Evolutionary conservation across 2,113 vertebrate species (phyloP).

Genomic region (Gymnocephalus cernua): DNA sequence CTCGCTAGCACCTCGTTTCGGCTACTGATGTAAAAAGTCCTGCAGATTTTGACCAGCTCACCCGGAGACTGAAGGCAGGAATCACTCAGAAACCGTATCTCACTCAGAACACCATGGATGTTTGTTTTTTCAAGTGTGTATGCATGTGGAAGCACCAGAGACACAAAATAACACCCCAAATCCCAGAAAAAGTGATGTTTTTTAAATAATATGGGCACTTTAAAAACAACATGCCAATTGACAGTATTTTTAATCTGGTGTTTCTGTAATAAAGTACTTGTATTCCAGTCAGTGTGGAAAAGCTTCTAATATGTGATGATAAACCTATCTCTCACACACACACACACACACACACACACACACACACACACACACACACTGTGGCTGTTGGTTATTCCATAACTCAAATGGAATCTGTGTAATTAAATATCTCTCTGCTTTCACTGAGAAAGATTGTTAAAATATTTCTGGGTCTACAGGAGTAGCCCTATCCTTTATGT

Average conservation of each 20-base stretch:
- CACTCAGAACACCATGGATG: too few relatives aligned
- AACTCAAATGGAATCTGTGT: constrained; percentile 38
- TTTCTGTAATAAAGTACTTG: not conserved
- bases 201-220: too few relatives aligned
- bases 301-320: constrained; percentile 11
- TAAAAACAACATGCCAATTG: not conserved
- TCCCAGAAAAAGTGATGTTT: too few relatives aligned
- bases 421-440: constrained; percentile 43
- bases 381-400: not conserved
- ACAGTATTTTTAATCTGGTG: not conserved
- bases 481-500: constrained; percentile 20
- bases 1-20: too few relatives aligned
- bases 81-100: too few relatives aligned
- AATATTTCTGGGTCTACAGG: constrained; percentile 24
- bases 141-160: too few relatives aligned
- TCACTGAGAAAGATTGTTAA: constrained; percentile 35
- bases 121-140: too few relatives aligned
- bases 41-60: too few relatives aligned
- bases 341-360: constrained; percentile 18
- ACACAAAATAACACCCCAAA: too few relatives aligned
- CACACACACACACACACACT: constrained; percentile 9
- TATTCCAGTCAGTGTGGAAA: not conserved
- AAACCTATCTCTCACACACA: constrained; percentile 24
- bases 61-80: too few relatives aligned
- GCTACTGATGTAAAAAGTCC: too few relatives aligned